Evolutionary conservation across 2,888 invertebrate genomes (phyloP).

Genomic region (Proisotoma minuta): DNA sequence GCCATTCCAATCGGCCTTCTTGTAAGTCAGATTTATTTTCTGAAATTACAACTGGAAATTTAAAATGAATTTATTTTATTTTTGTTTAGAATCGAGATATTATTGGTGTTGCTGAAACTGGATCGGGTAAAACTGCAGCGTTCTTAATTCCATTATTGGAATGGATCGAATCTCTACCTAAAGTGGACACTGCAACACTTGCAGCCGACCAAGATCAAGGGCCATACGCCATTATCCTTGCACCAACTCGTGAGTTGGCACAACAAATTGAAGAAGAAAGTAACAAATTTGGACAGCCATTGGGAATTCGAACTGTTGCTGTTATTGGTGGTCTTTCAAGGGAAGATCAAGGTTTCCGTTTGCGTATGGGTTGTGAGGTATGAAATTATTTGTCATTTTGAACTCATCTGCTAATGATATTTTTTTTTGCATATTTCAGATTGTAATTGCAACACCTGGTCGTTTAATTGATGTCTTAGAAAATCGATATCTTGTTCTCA

Average conservation of each 20-base stretch:
- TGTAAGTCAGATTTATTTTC: conserved; percentile 32
- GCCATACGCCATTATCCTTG: conserved; percentile 97
- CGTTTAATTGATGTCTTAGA: conserved; percentile 97
- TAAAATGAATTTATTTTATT: conserved; percentile 8
- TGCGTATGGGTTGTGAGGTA: conserved; percentile 92
- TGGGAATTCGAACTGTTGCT: conserved; percentile 89
- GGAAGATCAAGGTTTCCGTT: conserved; percentile 96
- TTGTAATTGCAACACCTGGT: conserved; percentile 99
- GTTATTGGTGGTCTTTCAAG: conserved; percentile 97
- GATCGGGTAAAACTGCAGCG: conserved; percentile 97
- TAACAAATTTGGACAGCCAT: conserved; percentile 88
- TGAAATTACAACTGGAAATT: not conserved
- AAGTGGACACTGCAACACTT: conserved; percentile 62
- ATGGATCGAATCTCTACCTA: conserved; percentile 97
- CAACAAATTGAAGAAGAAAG: conserved; percentile 99
- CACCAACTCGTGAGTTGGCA: conserved; percentile 98
- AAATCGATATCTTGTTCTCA: conserved; percentile 92
- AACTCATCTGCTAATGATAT: conserved; percentile 4
- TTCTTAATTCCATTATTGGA: conserved; percentile 93
- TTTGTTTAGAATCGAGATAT: conserved; percentile 84
- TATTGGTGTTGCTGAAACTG: conserved; percentile 99
- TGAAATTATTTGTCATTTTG: conserved; percentile 20
- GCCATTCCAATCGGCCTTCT: conserved; percentile 91
- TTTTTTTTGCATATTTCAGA: conserved; percentile 54
- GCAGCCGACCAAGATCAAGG: conserved; percentile 57